phyloP scores from a whole-genome alignment of 2,113 vertebrate species.

The Lepisosteus osseus region DNA sequence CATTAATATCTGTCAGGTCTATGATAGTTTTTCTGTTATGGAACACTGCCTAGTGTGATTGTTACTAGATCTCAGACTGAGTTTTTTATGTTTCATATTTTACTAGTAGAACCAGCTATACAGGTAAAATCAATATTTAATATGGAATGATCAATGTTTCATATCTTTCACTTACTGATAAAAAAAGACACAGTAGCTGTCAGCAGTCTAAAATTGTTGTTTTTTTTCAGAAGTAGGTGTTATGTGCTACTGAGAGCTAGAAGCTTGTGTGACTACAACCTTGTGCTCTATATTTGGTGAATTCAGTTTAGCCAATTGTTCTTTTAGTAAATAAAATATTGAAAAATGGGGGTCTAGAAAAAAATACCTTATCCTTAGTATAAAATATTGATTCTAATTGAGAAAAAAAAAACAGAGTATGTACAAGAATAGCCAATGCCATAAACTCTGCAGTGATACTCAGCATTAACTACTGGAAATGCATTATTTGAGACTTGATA shows the following conservation, averaged over 20 bases:
- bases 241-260: too few species aligned
- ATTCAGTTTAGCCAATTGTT: too few species aligned
- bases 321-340: too few species aligned
- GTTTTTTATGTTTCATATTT: conserved; percentile 17
- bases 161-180: conserved; percentile 37
- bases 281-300: too few species aligned
- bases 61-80: background rate
- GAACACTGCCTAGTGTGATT: background rate
- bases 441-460: background rate
- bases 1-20: too few species aligned
- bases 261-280: too few species aligned
- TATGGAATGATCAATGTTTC: conserved; percentile 55
- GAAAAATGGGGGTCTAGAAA: too few species aligned
- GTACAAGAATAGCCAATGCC: background rate
- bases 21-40: too few species aligned
- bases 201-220: conserved; percentile 32
- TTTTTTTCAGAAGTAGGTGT: conserved; percentile 3
- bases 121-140: conserved; percentile 62
- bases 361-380: too few species aligned
- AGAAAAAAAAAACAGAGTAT: background rate
- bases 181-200: conserved; percentile 34
- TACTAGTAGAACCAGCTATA: conserved; percentile 48
- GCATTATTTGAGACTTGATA: background rate
- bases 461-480: too few species aligned
- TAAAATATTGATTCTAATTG: too few species aligned